These are phyloP conservation scores for Yoshiicerus persimilis DNA, from an alignment of 1,140 invertebrate species.

Conservation along the genomic window DNA sequence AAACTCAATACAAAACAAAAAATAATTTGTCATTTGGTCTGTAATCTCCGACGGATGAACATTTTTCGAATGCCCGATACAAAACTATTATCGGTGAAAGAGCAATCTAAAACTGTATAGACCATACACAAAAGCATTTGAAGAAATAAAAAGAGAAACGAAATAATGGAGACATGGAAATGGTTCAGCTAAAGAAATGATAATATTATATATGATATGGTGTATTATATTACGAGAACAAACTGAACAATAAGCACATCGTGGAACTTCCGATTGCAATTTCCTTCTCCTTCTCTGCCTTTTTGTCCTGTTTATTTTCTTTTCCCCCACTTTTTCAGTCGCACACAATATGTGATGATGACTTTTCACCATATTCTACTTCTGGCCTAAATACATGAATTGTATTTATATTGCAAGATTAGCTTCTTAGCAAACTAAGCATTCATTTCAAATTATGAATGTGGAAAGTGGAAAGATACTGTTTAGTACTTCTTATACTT, in stretches of 20 bases:
- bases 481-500: no score
- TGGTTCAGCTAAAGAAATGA: neutral
- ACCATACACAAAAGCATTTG: neutral
- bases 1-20: no score
- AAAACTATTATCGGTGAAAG: no score
- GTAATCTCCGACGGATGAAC: no score
- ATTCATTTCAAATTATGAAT: no score
- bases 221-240: neutral
- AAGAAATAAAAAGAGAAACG: neutral
- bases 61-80: no score
- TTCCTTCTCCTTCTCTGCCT: constrained; percentile 28
- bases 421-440: no score
- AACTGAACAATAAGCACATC: constrained; percentile 37
- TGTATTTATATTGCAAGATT: no score
- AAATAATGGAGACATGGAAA: neutral
- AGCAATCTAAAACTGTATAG: neutral
- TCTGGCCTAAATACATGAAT: no score
- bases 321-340: neutral
- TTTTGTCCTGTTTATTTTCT: neutral
- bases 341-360: neutral
- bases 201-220: neutral
- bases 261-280: constrained; percentile 32
- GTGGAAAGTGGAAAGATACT: no score
- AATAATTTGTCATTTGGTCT: no score
- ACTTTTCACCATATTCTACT: no score